phyloP scores from a whole-genome alignment of 2,888 invertebrate genomes.

The Glaucopsyche alexis region DNA sequence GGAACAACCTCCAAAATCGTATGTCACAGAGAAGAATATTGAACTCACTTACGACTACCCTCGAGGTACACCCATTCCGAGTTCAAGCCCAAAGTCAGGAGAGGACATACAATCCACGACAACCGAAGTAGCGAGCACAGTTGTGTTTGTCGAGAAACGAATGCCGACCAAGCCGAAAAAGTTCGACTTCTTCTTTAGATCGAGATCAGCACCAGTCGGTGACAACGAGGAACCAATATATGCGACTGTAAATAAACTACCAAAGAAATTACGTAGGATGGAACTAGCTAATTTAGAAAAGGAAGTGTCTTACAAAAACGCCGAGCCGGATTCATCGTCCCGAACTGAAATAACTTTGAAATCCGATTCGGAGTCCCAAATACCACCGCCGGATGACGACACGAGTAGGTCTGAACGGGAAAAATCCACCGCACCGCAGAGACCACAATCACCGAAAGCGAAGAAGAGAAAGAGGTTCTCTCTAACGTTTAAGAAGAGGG shows the following conservation, averaged over 20 bases:
- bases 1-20: conserved; percentile 59
- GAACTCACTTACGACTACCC: conserved; percentile 76
- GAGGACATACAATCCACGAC: conserved; percentile 66
- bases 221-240: conserved; percentile 75
- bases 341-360: conserved; percentile 67
- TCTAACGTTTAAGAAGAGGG: conserved; percentile 70
- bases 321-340: conserved; percentile 66
- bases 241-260: conserved; percentile 75
- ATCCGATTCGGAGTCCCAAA: conserved; percentile 69
- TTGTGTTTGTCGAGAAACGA: conserved; percentile 73
- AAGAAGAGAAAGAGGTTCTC: conserved; percentile 74
- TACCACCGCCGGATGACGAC: conserved; percentile 67
- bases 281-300: conserved; percentile 73
- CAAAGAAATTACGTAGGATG: conserved; percentile 71
- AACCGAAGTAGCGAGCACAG: conserved; percentile 75
- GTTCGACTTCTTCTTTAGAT: conserved; percentile 73
- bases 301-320: conserved; percentile 70
- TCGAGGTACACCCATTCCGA: conserved; percentile 63
- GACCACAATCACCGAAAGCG: conserved; percentile 70
- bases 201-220: conserved; percentile 75
- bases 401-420: conserved; percentile 72
- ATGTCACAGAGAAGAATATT: conserved; percentile 76
- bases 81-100: conserved; percentile 58
- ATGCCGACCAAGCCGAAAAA: conserved; percentile 72
- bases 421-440: conserved; percentile 61